Percentiles rank a stretch among this genome's conserved stretches.
These are phyloP conservation scores for Nasonia oneida DNA, from an alignment of 2,888 invertebrate genomes.

Conservation along the genomic window DNA sequence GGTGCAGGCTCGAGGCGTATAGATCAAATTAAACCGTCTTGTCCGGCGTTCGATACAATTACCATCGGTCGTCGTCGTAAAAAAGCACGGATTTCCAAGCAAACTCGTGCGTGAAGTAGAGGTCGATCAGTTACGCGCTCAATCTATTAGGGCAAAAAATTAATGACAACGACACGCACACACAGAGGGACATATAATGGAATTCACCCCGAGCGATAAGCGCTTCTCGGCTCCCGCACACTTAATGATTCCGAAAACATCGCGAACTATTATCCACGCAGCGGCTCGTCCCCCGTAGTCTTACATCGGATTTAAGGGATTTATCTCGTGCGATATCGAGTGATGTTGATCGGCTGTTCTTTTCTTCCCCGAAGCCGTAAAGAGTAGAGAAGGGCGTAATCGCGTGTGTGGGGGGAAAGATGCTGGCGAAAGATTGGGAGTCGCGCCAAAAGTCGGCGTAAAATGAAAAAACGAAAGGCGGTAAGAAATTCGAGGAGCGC, in stretches of 20 bases:
- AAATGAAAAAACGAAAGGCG: constrained; percentile 37
- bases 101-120: neutral
- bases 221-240: neutral
- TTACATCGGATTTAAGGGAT: constrained; percentile 34
- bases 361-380: neutral
- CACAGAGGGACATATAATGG: constrained; percentile 17
- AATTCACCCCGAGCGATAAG: constrained; percentile 48
- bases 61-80: neutral
- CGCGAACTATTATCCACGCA: constrained; percentile 10
- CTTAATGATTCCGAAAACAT: constrained; percentile 47
- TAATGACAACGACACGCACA: constrained; percentile 33
- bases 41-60: neutral
- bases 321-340: constrained; percentile 29
- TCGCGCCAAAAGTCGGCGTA: constrained; percentile 36
- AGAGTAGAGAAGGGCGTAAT: neutral
- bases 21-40: neutral
- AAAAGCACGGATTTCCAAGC: neutral
- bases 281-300: neutral
- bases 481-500: constrained; percentile 8
- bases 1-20: neutral
- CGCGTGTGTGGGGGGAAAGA: neutral
- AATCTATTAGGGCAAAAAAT: constrained; percentile 49
- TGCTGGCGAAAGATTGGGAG: constrained; percentile 38
- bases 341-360: neutral
- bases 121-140: constrained; percentile 30